Base-by-base conservation (phyloP, 2,113 vertebrate species). In the Elachura formosa region DNA sequence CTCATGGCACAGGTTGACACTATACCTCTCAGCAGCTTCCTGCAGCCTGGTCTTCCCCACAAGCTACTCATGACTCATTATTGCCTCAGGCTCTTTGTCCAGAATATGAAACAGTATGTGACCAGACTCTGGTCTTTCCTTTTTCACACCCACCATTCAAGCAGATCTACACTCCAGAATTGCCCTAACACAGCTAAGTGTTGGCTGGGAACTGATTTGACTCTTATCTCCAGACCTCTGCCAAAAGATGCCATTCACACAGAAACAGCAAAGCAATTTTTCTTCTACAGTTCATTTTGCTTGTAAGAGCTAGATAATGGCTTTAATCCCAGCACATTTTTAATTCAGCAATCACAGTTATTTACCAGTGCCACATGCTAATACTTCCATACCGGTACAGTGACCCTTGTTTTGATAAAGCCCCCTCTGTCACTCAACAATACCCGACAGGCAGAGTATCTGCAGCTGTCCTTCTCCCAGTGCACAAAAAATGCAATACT, bases 61-160 rank as follows among this genome's bases (percentile, higher is more conserved):
- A 43, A 0, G 18, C 15, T 21, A 38, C 40, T 49, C 31, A 1
- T 24, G 62, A 54, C 9, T 46, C 25, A 45, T 13, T 33, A 36
- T 1, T 54, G 22, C 23, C 68, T 34, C 58, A 59, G 29, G 18
- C 12, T 63, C 11, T 67, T 62, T 22, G 36, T 23, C 22, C 59
- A 66, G 22, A 2, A 1, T 11, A 9, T 41, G 23, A 46, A 36
- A 68, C 25, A 61, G 14, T 21, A 10, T 0, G 2, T 5, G 14
- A 61, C 26, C 38, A 79, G 40, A 31, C 5, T 71, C 12, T 20
- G 5, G 22, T 26, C 24, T 63, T 24, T 68, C 29, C 49, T 51
- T 84, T 51, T 62, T 45, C 33, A 43, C 11, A 14, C 5, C 16
- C 23, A 46, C 20, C 29, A 11, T 41, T 51, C 46, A 36, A 26